Evolutionary conservation across 2,113 vertebrate species (phyloP).

Genomic region (Chrysemys picta): DNA sequence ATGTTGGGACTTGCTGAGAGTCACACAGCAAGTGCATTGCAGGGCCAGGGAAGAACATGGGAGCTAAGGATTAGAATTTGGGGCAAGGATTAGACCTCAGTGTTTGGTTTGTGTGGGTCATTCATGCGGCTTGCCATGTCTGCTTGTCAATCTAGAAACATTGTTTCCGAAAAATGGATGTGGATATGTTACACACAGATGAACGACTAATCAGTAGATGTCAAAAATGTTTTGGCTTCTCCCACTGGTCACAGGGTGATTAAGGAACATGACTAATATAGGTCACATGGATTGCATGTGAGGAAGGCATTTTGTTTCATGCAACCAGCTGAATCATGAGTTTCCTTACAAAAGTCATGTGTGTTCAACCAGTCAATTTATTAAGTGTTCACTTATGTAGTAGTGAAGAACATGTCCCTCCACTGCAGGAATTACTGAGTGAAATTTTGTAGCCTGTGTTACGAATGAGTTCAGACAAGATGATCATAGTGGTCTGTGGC

Average conservation of each 20-base stretch:
- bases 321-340: background rate
- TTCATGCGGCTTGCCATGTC: background rate
- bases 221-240: background rate
- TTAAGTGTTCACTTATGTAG: background rate
- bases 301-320: accelerated
- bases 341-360: background rate
- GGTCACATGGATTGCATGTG: background rate
- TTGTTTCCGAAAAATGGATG: background rate
- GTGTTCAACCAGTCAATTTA: background rate
- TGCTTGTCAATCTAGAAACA: background rate
- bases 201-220: background rate
- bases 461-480: background rate
- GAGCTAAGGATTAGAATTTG: background rate
- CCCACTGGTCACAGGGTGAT: background rate
- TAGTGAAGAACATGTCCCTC: background rate
- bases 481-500: background rate
- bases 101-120: background rate
- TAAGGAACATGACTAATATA: background rate
- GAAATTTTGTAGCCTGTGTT: background rate
- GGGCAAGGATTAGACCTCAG: background rate
- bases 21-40: accelerated
- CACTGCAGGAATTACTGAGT: background rate
- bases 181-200: background rate
- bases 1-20: background rate
- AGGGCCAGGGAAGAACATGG: accelerated